Evolutionary conservation across 2,888 invertebrate species (phyloP), one percentile per base, ranked within the genome.

Genomic region (Epirrhoe alternata): DNA sequence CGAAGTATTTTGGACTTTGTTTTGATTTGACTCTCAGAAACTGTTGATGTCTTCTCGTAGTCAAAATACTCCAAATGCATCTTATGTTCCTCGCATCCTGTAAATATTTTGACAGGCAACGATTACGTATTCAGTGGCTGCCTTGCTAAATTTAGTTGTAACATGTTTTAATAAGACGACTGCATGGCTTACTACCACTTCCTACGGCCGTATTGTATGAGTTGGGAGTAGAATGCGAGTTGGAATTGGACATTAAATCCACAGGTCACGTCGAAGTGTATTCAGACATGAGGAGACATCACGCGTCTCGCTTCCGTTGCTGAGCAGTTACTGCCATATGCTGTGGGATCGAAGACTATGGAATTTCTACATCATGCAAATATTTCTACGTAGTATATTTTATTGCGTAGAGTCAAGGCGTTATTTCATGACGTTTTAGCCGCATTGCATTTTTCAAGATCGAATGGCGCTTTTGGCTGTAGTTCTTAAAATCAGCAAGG

Each of bases 301-400:
- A 92, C 89, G 91, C 86, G 85, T 84, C 79, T 71, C 78, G 80
- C 86, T 90, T 92, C 92, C 92, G 90, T 83, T 81, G 87, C 77
- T 78, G 75, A 78, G 80, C 80, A 77, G 77, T 84, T 87, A 86
- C 84, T 80, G 78, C 68, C 81, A 77, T 82, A 76, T 82, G 79
- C 77, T 77, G 75, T 70, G 75, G 72, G 75, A 72, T 71, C 74
- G 66, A 71, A 74, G 69, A 68, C 62, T 71, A 64, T 67, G 72
- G 67, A 72, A 70, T 70, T 66, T 69, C 59, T 64, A 52, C 56
- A 54, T 70, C 64, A 71, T 71, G 74, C 68, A 70, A 74, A 74
- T 74, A 61, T 50, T 49, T 57, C 24, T 55, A 59, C 24, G 51
- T 52, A 24, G 35, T 52, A 35, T 42, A 50, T 30, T n/a, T 30